Evolutionary conservation across 2,888 invertebrate genomes (phyloP).

Genomic region (Macrosoma leucophasiata): DNA sequence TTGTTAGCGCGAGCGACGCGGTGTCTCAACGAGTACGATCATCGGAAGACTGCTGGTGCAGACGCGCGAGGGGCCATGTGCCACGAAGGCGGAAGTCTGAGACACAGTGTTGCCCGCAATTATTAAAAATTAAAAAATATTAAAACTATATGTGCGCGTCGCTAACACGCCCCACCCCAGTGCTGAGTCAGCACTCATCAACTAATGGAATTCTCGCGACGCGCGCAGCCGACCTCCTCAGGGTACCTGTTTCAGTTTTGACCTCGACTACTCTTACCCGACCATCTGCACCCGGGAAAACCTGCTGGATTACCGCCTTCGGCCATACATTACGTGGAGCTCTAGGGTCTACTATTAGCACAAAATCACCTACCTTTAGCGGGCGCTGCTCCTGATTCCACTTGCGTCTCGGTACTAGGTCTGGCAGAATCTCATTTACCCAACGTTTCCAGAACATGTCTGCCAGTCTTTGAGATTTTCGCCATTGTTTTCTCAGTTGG

Average conservation of each 20-base stretch:
- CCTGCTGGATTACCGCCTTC: background rate
- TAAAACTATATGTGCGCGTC: too few species aligned
- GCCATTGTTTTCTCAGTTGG: background rate
- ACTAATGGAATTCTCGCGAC: background rate
- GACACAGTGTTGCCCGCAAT: too few species aligned
- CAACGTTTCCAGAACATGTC: background rate
- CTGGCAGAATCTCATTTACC: constrained; percentile 1
- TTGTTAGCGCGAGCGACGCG: too few species aligned
- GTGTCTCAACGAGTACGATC: too few species aligned
- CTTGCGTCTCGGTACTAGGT: background rate
- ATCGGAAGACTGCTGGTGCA: too few species aligned
- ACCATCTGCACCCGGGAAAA: constrained; percentile 5
- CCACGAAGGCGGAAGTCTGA: too few species aligned
- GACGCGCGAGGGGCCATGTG: too few species aligned
- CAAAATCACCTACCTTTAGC: background rate
- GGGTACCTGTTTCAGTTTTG: constrained; percentile 4
- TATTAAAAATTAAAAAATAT: too few species aligned
- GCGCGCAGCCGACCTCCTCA: constrained; percentile 1
- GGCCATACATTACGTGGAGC: constrained; percentile 4
- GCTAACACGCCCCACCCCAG: constrained; percentile 6
- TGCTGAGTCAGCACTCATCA: constrained; percentile 1
- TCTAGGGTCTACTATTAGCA: constrained; percentile 1
- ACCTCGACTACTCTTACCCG: constrained; percentile 6
- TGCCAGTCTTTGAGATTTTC: background rate
- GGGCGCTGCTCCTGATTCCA: constrained; percentile 7